phyloP scores from a whole-genome alignment of 2,888 invertebrate genomes.

The Anthophora plumipes region DNA sequence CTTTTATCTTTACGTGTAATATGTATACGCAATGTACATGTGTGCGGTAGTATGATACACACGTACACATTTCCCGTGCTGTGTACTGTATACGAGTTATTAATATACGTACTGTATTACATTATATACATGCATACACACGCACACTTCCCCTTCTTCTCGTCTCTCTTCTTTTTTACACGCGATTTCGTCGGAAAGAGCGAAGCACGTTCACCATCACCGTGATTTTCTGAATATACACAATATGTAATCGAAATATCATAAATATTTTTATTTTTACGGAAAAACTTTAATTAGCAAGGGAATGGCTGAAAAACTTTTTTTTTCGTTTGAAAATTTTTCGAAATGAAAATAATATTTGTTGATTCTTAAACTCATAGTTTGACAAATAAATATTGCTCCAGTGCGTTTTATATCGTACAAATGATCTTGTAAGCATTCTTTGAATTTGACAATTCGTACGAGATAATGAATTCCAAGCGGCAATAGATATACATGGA shows the following conservation, averaged over 20 bases:
- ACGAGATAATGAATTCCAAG: too few relatives aligned
- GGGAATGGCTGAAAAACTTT: neutral
- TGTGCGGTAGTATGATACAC: conserved; percentile 41
- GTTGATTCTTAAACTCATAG: neutral
- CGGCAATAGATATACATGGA: neutral
- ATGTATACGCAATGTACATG: conserved; percentile 66
- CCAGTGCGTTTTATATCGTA: neutral
- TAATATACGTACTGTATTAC: conserved; percentile 21
- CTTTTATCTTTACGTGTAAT: conserved; percentile 48
- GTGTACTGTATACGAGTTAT: conserved; percentile 21
- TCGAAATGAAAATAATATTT: neutral
- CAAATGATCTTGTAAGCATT: neutral
- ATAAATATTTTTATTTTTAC: neutral
- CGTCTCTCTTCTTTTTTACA: conserved; percentile 9
- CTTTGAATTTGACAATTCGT: too few relatives aligned
- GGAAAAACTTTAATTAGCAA: neutral
- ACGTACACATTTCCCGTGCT: conserved; percentile 23
- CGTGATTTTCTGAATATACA: conserved; percentile 2
- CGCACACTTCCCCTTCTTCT: conserved; percentile 15
- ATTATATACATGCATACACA: conserved; percentile 58
- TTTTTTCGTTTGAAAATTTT: neutral
- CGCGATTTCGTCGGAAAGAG: neutral
- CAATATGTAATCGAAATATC: neutral
- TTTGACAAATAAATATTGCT: neutral
- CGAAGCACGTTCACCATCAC: conserved; percentile 22